phyloP scores from a whole-genome alignment of 2,888 invertebrate genomes.

The Mythimna ferrago region DNA sequence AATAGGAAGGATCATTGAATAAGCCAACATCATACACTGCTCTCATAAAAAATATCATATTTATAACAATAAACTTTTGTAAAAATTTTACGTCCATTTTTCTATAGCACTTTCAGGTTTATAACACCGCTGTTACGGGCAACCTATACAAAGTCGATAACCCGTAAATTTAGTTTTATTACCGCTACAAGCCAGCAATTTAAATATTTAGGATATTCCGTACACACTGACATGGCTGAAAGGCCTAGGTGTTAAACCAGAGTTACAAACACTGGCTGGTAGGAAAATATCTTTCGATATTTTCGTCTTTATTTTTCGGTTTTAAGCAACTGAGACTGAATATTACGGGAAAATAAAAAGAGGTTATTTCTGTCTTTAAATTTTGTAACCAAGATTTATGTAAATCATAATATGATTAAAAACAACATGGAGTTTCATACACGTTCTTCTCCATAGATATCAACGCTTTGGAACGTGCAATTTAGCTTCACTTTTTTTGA shows the following conservation, averaged over 20 bases:
- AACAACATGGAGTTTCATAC: too few species aligned
- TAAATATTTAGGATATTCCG: constrained; percentile 33
- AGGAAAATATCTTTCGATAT: not conserved
- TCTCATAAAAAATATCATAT: constrained; percentile 16
- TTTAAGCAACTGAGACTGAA: not conserved
- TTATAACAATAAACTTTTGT: constrained; percentile 1
- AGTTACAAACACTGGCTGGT: not conserved
- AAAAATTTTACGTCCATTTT: constrained; percentile 24
- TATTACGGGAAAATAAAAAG: too few species aligned
- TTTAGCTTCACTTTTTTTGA: too few species aligned
- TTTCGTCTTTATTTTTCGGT: too few species aligned
- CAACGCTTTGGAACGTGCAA: too few species aligned
- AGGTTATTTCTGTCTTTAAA: too few species aligned
- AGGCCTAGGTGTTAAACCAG: not conserved
- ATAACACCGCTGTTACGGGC: constrained; percentile 18
- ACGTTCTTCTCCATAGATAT: too few species aligned
- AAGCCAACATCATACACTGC: not conserved
- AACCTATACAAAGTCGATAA: constrained; percentile 30
- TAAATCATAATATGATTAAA: too few species aligned
- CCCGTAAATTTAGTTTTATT: constrained; percentile 55
- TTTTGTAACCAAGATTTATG: too few species aligned
- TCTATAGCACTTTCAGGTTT: constrained; percentile 9
- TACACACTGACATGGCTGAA: constrained; percentile 1
- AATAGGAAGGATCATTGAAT: not conserved
- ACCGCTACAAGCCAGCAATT: constrained; percentile 30